Base-by-base conservation (phyloP, 2,888 invertebrate genomes). In the Andrena marginata region DNA sequence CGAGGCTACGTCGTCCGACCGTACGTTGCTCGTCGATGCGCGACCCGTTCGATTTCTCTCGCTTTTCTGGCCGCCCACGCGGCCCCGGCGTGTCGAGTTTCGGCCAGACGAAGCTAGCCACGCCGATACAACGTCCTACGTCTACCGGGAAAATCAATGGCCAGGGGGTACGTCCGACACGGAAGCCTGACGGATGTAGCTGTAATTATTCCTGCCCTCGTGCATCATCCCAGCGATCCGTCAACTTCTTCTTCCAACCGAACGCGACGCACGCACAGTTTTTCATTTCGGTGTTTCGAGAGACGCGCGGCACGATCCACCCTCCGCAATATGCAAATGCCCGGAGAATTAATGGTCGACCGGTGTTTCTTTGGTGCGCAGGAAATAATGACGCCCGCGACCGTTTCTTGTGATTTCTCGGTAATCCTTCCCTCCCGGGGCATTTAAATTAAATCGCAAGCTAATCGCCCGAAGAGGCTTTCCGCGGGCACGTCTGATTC, bases 321-420 rank as follows among this genome's bases (percentile, higher is more conserved):
- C 56, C 16, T 20, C n/a, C 5, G 13, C 72, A 71, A 79, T 72
- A 79, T 80, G 80, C 51, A 79, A 80, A 80, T 79, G 10, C n/a
- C 16, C 6, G 1, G 8, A 54, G 62, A 56, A 72, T 80, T 80
- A 71, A 80, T 49, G 78, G 59, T 16, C 23, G 23, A 10, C 20
- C 2, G 20, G 29, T 4, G 10, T 62, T 65, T 48, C 33, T 54
- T 68, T 35, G 8, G n/a, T 31, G 26, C 54, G 51, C 35, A 8
- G 49, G 29, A 31, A 59, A 65, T 65, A 65, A 77, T 3, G 49
- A 59, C 13, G 10, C 63, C 31, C 33, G 63, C 4, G 23, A 51
- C 13, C 51, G 65, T 6, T 77, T 64, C 49, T 56, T 56, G 42
- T 42, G 42, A 42, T 42, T 42, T 42, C 42, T 42, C 13, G 42